Conservation (phyloP, 2,888 invertebrate genomes). For the Aporophyla lueneburgensis region DNA sequence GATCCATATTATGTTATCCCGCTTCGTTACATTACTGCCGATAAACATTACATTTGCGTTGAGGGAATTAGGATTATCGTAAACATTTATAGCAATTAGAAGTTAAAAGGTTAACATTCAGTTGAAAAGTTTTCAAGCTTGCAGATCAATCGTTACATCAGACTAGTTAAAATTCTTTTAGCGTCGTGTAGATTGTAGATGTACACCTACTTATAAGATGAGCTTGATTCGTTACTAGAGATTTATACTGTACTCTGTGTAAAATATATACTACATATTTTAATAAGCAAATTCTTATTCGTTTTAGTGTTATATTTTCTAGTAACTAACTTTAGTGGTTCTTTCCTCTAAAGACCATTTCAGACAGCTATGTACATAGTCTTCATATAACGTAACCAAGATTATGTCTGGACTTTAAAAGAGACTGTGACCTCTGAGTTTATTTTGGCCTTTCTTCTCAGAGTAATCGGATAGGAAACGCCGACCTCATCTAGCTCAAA, state of each 20-base stretch:
- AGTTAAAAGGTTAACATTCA: neutral
- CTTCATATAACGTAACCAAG: too few relatives aligned
- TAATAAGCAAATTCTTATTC: neutral
- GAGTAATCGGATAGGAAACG: too few relatives aligned
- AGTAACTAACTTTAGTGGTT: too few relatives aligned
- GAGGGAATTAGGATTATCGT: neutral
- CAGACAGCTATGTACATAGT: too few relatives aligned
- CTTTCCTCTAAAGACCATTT: too few relatives aligned
- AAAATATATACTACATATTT: neutral
- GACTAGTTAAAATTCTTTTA: neutral
- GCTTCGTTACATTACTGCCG: constrained; percentile 4
- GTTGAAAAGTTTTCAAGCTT: neutral
- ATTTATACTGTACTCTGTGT: neutral
- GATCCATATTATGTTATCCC: constrained; percentile 2
- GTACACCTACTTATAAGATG: neutral
- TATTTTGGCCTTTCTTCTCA: too few relatives aligned
- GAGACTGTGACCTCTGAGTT: too few relatives aligned
- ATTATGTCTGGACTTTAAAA: too few relatives aligned
- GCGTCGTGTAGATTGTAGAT: neutral
- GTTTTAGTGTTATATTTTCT: neutral
- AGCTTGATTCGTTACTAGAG: neutral
- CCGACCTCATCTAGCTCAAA: too few relatives aligned
- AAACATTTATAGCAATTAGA: neutral
- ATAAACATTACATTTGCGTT: neutral
- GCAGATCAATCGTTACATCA: neutral